A percentile compares a stretch with the other conserved stretches of the same genome.
Evolutionary conservation across 1,140 invertebrate species (phyloP).

Genomic region (Drosophila aff.): DNA sequence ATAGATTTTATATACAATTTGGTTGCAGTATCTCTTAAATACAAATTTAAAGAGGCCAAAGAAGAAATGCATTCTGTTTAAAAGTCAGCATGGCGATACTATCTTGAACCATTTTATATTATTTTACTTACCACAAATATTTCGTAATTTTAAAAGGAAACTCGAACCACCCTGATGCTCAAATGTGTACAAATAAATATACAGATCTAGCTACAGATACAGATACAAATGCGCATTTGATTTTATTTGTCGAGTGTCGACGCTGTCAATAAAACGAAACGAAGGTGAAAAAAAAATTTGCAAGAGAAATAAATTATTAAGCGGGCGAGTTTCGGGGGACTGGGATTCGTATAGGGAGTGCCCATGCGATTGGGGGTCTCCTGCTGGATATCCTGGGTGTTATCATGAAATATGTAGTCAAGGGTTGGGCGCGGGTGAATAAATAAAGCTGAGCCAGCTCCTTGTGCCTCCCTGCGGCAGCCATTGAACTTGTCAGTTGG

Average conservation of each 20-base stretch:
- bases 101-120: neutral
- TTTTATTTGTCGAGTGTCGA: conserved; percentile 68
- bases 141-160: neutral
- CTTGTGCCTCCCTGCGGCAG: conserved; percentile 36
- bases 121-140: neutral
- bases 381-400: conserved; percentile 30
- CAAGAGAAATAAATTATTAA: conserved; percentile 80
- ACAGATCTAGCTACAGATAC: conserved; percentile 13
- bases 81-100: no score
- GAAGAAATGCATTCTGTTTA: no score
- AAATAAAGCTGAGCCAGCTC: conserved; percentile 42
- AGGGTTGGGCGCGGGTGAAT: conserved; percentile 40
- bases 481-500: conserved; percentile 71
- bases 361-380: neutral
- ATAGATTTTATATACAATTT: no score
- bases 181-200: conserved; percentile 13
- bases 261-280: conserved; percentile 61
- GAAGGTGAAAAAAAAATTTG: conserved; percentile 56
- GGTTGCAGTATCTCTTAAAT: neutral
- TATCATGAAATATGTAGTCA: conserved; percentile 75
- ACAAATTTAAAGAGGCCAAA: neutral
- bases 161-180: neutral
- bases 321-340: conserved; percentile 13
- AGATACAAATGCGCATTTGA: conserved; percentile 66
- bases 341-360: neutral